Evolutionary conservation across 2,113 vertebrate genomes (phyloP).

Genomic region (Nyctibius bracteatus): DNA sequence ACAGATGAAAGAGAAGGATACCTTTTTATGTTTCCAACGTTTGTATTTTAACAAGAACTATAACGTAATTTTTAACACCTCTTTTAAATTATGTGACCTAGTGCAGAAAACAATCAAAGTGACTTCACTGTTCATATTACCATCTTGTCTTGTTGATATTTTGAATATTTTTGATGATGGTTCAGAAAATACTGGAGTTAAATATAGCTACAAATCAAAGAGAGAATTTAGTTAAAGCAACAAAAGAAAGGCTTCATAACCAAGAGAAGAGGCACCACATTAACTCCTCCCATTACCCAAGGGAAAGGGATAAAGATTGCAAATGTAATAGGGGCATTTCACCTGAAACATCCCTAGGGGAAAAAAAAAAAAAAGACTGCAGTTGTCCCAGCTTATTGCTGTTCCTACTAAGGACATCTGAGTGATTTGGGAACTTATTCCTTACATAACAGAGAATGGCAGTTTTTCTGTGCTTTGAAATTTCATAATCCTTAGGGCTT

Average conservation of each 20-base stretch:
- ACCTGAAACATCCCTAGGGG: not conserved
- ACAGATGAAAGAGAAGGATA: slow-evolving; percentile 60
- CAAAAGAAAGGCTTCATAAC: slow-evolving; percentile 24
- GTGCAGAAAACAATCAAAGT: slow-evolving; percentile 31
- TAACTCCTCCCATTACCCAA: not conserved
- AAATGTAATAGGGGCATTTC: not conserved
- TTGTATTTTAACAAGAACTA: slow-evolving; percentile 26
- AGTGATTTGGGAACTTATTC: not conserved
- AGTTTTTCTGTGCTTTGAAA: not conserved
- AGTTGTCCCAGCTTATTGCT: not conserved
- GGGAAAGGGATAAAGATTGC: not conserved
- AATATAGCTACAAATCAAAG: slow-evolving; percentile 56
- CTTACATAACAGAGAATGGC: not conserved
- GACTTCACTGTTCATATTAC: slow-evolving; percentile 14
- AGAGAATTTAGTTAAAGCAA: not conserved
- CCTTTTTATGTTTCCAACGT: slow-evolving; percentile 39
- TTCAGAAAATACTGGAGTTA: slow-evolving; percentile 35
- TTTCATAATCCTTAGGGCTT: not conserved
- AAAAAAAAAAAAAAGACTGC: not conserved
- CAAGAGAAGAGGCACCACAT: not conserved
- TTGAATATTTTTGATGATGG: slow-evolving; percentile 56
- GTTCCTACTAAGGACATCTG: not conserved
- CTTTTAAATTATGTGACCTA: slow-evolving; percentile 23
- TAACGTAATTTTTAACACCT: slow-evolving; percentile 17
- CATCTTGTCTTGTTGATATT: not conserved